Percentiles rank a stretch among this genome's conserved stretches.
These are phyloP conservation scores for Leuciscus idus DNA, from an alignment of 2,113 vertebrate genomes.

Conservation along the genomic window DNA sequence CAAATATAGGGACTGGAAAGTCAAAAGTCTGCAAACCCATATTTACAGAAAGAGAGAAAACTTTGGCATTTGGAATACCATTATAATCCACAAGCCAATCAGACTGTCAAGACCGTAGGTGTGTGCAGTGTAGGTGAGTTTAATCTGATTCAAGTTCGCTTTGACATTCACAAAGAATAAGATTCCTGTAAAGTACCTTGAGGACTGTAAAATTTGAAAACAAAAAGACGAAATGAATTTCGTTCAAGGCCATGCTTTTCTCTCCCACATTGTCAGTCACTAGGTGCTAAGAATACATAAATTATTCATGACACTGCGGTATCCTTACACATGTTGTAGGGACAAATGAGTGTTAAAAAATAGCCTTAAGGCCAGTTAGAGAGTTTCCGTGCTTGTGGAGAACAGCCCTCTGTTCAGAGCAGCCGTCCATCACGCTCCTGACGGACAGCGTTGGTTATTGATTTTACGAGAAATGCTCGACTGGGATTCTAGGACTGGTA, in stretches of 20 bases:
- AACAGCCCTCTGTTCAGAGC: slow-evolving; percentile 31
- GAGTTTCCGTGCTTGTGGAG: slow-evolving; percentile 25
- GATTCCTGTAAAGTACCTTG: background rate
- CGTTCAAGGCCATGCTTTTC: slow-evolving; percentile 31
- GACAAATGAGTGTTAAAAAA: slow-evolving; percentile 57
- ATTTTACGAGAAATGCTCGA: slow-evolving; percentile 51
- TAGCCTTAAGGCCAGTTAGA: slow-evolving; percentile 43
- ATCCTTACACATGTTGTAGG: slow-evolving; percentile 51
- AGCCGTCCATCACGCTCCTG: slow-evolving; percentile 52
- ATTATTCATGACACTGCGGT: slow-evolving; percentile 55
- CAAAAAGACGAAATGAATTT: slow-evolving; percentile 40
- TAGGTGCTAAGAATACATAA: slow-evolving; percentile 33
- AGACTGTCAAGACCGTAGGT: background rate
- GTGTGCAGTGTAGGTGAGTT: background rate
- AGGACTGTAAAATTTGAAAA: slow-evolving; percentile 33
- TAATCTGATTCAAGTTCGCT: slow-evolving; percentile 15
- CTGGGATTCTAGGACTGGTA: slow-evolving; percentile 46
- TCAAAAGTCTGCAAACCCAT: background rate
- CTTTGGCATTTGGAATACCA: background rate
- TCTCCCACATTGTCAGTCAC: slow-evolving; percentile 37
- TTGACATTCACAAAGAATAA: slow-evolving; percentile 6
- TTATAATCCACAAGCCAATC: slow-evolving; percentile 15
- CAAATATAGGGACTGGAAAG: background rate
- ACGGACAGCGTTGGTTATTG: slow-evolving; percentile 53
- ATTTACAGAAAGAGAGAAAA: background rate